A percentile compares a stretch with the other conserved stretches of the same genome.
Conservation (phyloP, 2,797 vertebrate species). For the Phoeniculus purpureus region DNA sequence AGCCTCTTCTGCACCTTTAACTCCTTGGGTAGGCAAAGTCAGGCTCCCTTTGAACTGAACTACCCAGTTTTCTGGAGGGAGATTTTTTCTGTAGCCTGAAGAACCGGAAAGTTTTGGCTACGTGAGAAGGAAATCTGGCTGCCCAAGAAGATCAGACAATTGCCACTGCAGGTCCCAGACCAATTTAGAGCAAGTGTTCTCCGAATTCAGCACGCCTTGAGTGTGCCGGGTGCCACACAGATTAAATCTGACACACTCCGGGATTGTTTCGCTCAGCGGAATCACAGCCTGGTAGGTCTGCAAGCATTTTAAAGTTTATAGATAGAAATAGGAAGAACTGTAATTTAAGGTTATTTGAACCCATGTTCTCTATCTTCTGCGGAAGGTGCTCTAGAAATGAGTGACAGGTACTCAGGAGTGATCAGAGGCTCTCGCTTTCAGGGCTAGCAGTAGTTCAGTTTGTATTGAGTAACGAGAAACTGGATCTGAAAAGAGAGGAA, state of each 20-base stretch:
- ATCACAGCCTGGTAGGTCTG: background rate
- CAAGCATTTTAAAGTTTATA: background rate
- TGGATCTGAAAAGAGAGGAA: background rate
- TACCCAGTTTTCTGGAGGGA: background rate
- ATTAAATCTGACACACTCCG: slow-evolving; percentile 46
- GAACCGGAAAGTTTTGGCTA: background rate
- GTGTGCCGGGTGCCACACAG: background rate
- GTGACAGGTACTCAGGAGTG: background rate
- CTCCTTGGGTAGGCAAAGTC: background rate
- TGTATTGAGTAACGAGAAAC: background rate
- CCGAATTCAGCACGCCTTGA: background rate
- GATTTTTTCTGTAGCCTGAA: too few relatives aligned
- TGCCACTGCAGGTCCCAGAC: background rate
- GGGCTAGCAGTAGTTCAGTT: background rate
- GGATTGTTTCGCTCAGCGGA: slow-evolving; percentile 14
- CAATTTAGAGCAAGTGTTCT: background rate
- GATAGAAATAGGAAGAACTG: background rate
- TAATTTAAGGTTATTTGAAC: background rate
- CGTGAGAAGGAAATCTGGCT: background rate
- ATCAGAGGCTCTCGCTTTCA: background rate
- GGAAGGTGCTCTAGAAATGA: background rate
- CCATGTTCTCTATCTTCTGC: background rate
- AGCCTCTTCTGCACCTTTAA: background rate
- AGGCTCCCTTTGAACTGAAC: background rate
- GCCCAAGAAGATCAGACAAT: background rate